Evolutionary conservation across 37 sponge, comb jelly and placozoan species (phyloP).

Genomic region (Eunapius fragilis): DNA sequence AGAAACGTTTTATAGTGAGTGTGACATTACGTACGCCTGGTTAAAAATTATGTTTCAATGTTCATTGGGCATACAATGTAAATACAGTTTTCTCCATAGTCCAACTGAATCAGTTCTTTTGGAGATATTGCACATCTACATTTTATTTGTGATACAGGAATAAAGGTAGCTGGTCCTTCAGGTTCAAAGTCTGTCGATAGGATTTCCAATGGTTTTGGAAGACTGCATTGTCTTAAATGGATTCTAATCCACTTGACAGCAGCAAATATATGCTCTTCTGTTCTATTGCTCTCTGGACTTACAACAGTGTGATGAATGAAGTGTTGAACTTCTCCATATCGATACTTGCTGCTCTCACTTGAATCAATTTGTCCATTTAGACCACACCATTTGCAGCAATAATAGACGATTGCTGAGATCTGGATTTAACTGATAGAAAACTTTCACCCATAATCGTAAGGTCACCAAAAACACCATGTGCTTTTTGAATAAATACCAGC

Average conservation of each 20-base stretch:
- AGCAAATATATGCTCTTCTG: neutral
- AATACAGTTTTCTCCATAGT: too few relatives aligned
- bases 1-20: too few relatives aligned
- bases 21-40: too few relatives aligned
- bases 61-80: too few relatives aligned
- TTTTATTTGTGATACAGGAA: too few relatives aligned
- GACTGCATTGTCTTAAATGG: neutral
- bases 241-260: neutral
- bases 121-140: neutral
- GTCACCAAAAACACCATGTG: too few relatives aligned
- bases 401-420: neutral
- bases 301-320: neutral
- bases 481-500: neutral
- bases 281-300: neutral
- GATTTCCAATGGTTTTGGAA: neutral
- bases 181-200: neutral
- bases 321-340: too few relatives aligned
- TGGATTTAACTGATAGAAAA: conserved; percentile 1
- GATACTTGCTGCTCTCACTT: too few relatives aligned
- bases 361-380: neutral
- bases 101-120: too few relatives aligned
- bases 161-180: too few relatives aligned
- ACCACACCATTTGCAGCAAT: neutral
- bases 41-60: too few relatives aligned
- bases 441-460: neutral